Evolutionary conservation across 2,113 vertebrate genomes (phyloP), one percentile per base, ranked within the genome.

Genomic region (Oriolus oriolus): DNA sequence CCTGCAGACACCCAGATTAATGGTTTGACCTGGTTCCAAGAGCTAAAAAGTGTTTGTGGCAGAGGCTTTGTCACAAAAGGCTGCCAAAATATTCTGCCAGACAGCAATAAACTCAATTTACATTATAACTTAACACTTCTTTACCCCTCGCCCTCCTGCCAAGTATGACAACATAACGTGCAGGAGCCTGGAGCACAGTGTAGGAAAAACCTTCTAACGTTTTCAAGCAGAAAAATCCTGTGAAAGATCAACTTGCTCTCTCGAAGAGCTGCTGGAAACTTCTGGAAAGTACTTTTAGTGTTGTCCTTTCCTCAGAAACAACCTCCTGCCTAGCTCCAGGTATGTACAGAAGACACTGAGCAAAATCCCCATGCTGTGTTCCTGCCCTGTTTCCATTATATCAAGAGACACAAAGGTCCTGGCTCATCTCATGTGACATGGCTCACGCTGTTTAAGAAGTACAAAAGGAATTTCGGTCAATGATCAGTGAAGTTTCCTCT

Each of bases 51-150:
- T 94, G 89, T 95, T 96, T 96, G 96, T 97, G 95, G 97, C 96
- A 97, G 66, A 97, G 95, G 91, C 92, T 96, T 95, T 91, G 84
- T 95, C 93, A 95, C 70, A 94, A 96, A 94, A 95, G 70, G 49
- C 94, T 97, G 96, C 96, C 96, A 97, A 83, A 97, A 88, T 84
- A 94, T 94, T 95, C 97, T 97, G 95, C 97, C 96, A 97, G 95
- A 97, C 91, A 95, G 95, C 95, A 97, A 95, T 97, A 97, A 97
- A 97, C 95, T 95, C 96, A 95, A 96, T 97, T 96, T 97, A 96
- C 95, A 96, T 96, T 97, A 97, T 96, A 96, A 97, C 95, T 97
- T 97, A 97, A 95, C 95, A 96, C 95, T 97, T 94, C 96, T 91
- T 93, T 97, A 96, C 92, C 97, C 95, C 85, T 93, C 22, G 0